A percentile compares a stretch with the other conserved stretches of the same genome.
Evolutionary conservation across 1,140 invertebrate genomes (phyloP).

Genomic region (Bombus fervidus): DNA sequence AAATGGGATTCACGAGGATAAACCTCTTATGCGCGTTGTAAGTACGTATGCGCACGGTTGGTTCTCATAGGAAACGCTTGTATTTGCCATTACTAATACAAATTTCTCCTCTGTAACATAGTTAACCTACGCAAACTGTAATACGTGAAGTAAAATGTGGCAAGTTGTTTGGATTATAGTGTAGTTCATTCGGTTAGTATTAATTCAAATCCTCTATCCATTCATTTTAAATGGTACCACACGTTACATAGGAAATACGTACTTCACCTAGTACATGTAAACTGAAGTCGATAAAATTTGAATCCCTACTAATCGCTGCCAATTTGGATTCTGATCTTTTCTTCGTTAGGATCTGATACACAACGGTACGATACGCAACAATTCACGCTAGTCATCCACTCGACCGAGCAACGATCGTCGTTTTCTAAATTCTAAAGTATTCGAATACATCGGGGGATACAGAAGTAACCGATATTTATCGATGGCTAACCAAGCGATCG

Average conservation of each 20-base stretch:
- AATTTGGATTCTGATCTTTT: too few relatives aligned
- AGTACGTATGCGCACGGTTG: not conserved
- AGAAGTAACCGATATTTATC: not conserved
- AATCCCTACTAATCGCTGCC: not conserved
- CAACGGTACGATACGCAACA: not conserved
- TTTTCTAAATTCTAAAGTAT: not conserved
- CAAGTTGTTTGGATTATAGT: not conserved
- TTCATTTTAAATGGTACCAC: not conserved
- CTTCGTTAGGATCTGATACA: accelerated
- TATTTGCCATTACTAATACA: not conserved
- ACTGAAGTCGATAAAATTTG: not conserved
- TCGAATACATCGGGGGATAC: accelerated
- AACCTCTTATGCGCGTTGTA: not conserved
- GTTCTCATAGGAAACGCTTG: not conserved
- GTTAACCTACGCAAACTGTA: not conserved
- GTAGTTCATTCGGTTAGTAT: not conserved
- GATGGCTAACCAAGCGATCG: too few relatives aligned
- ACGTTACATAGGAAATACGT: not conserved
- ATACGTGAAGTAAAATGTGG: not conserved
- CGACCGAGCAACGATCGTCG: not conserved
- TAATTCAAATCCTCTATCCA: too few relatives aligned
- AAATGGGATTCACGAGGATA: not conserved
- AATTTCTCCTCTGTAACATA: not conserved
- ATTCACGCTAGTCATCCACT: not conserved
- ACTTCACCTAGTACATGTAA: accelerated